A percentile compares a stretch with the other conserved stretches of the same genome.
phyloP scores from a whole-genome alignment of 2,797 vertebrate genomes.

The Spinus olivaceus region DNA sequence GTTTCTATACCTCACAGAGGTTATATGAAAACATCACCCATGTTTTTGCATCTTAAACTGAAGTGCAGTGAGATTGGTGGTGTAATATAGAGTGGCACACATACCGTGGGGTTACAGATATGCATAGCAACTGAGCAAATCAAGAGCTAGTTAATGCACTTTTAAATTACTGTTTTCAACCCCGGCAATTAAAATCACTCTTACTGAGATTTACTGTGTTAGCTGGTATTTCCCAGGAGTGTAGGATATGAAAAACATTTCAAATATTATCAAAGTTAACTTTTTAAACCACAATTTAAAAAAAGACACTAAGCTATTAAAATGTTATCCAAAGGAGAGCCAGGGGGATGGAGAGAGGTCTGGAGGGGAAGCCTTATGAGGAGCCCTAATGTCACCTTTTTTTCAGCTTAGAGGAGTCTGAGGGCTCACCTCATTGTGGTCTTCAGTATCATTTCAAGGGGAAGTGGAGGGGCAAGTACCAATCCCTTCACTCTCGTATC shows the following conservation, averaged over 20 bases:
- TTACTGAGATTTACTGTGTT: not conserved
- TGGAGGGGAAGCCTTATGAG: not conserved
- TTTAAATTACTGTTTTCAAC: not conserved
- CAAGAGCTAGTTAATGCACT: not conserved
- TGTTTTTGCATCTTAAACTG: not conserved
- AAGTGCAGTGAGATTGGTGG: not conserved
- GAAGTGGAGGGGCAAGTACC: fast-evolving
- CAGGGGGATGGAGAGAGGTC: not conserved
- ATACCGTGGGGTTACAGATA: not conserved
- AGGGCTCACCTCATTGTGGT: not conserved
- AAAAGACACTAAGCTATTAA: not conserved
- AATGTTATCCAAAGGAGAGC: not conserved
- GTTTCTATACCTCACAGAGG: not conserved
- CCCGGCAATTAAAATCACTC: not conserved
- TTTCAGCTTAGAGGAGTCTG: not conserved
- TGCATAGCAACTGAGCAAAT: not conserved
- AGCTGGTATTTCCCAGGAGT: not conserved
- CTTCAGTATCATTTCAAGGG: not conserved
- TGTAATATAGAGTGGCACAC: not conserved
- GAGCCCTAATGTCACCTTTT: not conserved
- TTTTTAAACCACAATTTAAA: not conserved
- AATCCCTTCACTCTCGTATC: fast-evolving
- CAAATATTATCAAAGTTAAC: not conserved
- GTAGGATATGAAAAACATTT: not conserved
- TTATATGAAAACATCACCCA: not conserved